Percentiles rank a stretch among this genome's conserved stretches.
phyloP scores from a whole-genome alignment of 2,888 invertebrate species.

The Nipponacmea schrenckii region DNA sequence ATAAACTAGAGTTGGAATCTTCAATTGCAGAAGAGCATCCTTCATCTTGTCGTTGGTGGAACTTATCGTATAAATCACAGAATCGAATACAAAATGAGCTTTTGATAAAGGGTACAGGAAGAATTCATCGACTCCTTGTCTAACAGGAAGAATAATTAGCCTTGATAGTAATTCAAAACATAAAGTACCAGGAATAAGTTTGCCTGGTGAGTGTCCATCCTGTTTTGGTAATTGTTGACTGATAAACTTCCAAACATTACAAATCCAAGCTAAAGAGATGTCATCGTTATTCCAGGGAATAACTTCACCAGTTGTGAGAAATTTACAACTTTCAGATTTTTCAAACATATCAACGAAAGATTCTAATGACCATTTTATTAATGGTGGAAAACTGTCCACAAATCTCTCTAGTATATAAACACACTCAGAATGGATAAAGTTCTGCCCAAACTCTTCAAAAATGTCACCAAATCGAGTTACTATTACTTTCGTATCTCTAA shows the following conservation, averaged over 20 bases:
- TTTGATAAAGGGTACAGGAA: background rate
- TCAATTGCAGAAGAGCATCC: background rate
- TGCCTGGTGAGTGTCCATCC: no score
- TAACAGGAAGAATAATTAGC: no score
- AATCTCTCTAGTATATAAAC: background rate
- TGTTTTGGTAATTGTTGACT: background rate
- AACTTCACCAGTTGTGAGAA: background rate
- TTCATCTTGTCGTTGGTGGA: background rate
- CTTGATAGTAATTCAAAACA: no score
- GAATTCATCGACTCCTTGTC: no score
- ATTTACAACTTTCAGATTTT: background rate
- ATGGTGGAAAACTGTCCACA: background rate
- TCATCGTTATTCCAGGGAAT: background rate
- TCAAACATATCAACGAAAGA: background rate
- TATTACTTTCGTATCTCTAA: background rate
- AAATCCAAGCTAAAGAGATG: background rate
- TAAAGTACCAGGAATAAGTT: no score
- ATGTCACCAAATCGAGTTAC: constrained; percentile 14
- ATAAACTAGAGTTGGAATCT: background rate
- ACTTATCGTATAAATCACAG: background rate
- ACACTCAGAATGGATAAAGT: constrained; percentile 11
- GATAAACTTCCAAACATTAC: background rate
- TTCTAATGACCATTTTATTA: background rate
- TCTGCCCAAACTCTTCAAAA: constrained; percentile 14
- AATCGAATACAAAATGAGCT: background rate